Evolutionary conservation across 35 echinoderm and acorn worm genomes (phyloP).

Genomic region (Eucidaris tribuloides): DNA sequence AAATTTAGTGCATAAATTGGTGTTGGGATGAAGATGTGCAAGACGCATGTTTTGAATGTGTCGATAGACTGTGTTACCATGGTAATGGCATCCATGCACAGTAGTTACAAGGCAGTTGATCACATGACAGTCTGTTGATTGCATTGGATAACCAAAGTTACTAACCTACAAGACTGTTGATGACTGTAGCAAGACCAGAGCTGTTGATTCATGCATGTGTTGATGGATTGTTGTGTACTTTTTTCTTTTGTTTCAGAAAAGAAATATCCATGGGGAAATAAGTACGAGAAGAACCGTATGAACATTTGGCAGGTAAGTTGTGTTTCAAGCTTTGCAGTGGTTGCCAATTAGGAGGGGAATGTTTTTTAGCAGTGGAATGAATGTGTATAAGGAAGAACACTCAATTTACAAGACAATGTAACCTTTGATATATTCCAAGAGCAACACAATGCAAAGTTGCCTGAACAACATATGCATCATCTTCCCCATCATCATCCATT

Average conservation of each 20-base stretch:
- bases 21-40: too few species aligned
- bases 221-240: too few species aligned
- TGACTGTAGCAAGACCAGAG: too few species aligned
- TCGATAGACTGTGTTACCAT: too few species aligned
- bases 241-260: slow-evolving; percentile 50
- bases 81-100: too few species aligned
- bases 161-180: too few species aligned
- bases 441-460: background rate
- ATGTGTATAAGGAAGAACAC: background rate
- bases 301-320: slow-evolving; percentile 90
- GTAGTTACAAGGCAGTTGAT: too few species aligned
- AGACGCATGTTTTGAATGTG: too few species aligned
- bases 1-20: too few species aligned
- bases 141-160: too few species aligned
- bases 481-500: background rate
- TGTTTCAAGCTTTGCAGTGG: background rate
- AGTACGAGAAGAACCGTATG: slow-evolving; percentile 79
- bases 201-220: too few species aligned
- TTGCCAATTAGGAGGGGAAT: background rate
- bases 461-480: background rate
- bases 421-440: background rate
- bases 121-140: too few species aligned
- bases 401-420: background rate
- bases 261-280: slow-evolving; percentile 89
- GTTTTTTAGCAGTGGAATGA: background rate